Evolutionary conservation across 2,888 invertebrate genomes (phyloP), one percentile per base, ranked within the genome.

Genomic region (Dasypolia templi): DNA sequence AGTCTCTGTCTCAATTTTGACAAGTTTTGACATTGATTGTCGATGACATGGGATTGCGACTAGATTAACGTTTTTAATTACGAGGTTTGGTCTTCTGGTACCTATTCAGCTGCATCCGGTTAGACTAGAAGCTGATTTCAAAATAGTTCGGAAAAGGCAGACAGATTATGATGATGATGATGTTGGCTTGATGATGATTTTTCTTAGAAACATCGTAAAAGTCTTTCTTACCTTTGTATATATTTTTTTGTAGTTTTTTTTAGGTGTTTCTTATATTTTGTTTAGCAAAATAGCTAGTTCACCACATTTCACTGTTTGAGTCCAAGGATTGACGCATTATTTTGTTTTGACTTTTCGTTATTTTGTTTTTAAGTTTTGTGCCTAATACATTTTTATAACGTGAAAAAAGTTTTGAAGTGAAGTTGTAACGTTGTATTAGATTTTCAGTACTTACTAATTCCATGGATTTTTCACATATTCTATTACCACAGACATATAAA

Each of bases 241-340:
- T 55, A 22, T 65, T 58, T 74, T 63, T 65, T 56, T 58, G 14
- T 26, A 26, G 1, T 59, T 22, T 72, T 51, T 46, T n/a, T 29
- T 44, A 32, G 26, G 12, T 46, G 3, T 67, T 51, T 59, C 7
- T 55, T 74, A 29, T 9, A 5, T n/a, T 17, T 55, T 42, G 32
- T 75, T 22, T 29, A 22, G 3, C 12, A 29, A 51, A 67, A 67
- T 32, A 17, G 3, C 12, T 32, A 68, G 53, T n/a, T 58, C 68
- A 76, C 75, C 75, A 75, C 75, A 75, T 75, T 75, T 75, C 67
- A 44, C 49, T 75, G 19, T 44, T 67, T 51, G 49, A 19, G 51
- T 76, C 44, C 75, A 76, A 76, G 44, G 76, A 75, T 75, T 68
- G 75, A 68, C 49, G 58, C 29, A 55, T 59, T n/a, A 22, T 32